Evolutionary conservation across 2,113 vertebrate genomes (phyloP).

Genomic region (Chionis minor): DNA sequence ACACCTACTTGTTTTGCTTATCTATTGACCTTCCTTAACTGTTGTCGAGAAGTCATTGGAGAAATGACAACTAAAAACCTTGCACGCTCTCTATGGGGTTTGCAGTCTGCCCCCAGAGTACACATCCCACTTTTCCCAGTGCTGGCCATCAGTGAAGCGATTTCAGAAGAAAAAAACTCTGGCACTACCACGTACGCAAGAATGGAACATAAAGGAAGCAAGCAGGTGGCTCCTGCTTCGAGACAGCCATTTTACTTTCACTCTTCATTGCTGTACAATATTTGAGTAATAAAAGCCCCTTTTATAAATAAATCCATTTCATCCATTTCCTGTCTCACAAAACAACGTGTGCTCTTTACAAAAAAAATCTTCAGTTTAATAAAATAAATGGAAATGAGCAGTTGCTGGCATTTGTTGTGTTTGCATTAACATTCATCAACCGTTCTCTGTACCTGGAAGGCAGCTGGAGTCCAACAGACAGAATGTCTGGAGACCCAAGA

Average conservation of each 20-base stretch:
- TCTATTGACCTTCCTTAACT: background rate
- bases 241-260: background rate
- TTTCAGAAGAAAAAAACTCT: background rate
- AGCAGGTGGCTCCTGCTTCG: background rate
- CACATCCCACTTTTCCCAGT: background rate
- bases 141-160: background rate
- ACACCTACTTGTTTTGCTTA: background rate
- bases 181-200: background rate
- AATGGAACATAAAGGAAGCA: background rate
- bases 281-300: background rate
- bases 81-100: background rate
- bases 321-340: background rate
- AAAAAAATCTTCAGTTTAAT: background rate
- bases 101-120: background rate
- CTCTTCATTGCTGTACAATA: background rate
- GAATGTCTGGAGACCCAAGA: background rate
- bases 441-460: background rate
- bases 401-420: background rate
- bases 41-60: background rate
- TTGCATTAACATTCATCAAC: background rate
- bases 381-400: background rate
- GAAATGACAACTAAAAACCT: background rate
- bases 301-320: background rate
- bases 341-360: background rate
- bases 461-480: background rate